A percentile compares a stretch with the other conserved stretches of the same genome.
Evolutionary conservation across 2,113 vertebrate species (phyloP).

Genomic region (Sterna hirundo): DNA sequence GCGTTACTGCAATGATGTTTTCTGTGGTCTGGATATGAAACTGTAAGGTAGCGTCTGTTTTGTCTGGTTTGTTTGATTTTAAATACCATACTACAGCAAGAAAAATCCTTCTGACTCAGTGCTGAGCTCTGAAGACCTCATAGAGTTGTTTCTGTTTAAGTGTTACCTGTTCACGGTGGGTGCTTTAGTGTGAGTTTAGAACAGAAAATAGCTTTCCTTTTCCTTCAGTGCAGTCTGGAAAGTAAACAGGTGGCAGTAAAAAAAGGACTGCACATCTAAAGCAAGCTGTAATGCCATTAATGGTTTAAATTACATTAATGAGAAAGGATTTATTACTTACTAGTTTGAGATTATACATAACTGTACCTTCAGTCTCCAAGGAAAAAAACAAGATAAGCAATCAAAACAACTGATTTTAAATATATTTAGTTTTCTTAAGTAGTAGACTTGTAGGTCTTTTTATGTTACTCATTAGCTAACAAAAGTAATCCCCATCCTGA

Average conservation of each 20-base stretch:
- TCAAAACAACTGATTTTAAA: neutral
- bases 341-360: neutral
- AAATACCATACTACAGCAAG: neutral
- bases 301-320: constrained; percentile 52
- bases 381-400: neutral
- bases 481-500: neutral
- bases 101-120: neutral
- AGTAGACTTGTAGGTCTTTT: neutral
- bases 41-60: neutral
- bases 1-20: neutral
- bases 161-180: neutral
- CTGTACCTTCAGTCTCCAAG: neutral
- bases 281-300: constrained; percentile 56
- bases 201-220: neutral
- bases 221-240: neutral
- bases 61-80: neutral
- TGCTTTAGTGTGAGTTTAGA: neutral
- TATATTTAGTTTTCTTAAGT: neutral
- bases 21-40: neutral
- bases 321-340: constrained; percentile 53
- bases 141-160: neutral
- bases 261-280: constrained; percentile 45
- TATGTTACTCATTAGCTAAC: neutral
- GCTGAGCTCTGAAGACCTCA: neutral
- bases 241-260: constrained; percentile 55